Evolutionary conservation across 2,113 vertebrate species (phyloP).

Genomic region (Gobio gobio): DNA sequence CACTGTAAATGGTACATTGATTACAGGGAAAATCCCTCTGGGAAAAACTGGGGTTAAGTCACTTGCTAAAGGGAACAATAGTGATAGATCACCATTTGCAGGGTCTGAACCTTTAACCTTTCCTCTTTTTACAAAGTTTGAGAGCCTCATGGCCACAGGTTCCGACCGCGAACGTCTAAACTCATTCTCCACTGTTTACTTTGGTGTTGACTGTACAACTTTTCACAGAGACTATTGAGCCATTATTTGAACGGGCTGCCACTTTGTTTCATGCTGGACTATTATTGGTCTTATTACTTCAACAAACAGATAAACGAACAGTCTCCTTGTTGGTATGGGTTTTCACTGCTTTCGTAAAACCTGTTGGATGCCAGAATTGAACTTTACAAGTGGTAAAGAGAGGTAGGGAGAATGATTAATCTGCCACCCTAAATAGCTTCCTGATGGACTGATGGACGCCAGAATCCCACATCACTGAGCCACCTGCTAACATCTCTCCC

Average conservation of each 20-base stretch:
- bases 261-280: background rate
- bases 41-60: background rate
- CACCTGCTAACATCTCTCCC: constrained; percentile 44
- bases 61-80: background rate
- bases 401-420: constrained; percentile 41
- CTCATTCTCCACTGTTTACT: constrained; percentile 7
- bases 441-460: constrained; percentile 40
- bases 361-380: background rate
- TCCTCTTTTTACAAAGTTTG: background rate
- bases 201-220: constrained; percentile 17
- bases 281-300: background rate
- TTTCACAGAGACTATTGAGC: background rate
- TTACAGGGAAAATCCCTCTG: background rate
- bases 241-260: background rate
- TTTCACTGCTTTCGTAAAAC: constrained; percentile 10
- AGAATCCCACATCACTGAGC: constrained; percentile 51
- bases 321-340: background rate
- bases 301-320: background rate
- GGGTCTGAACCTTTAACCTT: background rate
- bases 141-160: background rate
- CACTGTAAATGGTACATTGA: background rate
- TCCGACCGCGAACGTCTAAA: background rate
- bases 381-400: constrained; percentile 26
- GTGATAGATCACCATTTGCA: background rate
- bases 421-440: constrained; percentile 25